Conservation (phyloP, 2,888 invertebrate genomes). For the Hydrotaea diabolus region DNA sequence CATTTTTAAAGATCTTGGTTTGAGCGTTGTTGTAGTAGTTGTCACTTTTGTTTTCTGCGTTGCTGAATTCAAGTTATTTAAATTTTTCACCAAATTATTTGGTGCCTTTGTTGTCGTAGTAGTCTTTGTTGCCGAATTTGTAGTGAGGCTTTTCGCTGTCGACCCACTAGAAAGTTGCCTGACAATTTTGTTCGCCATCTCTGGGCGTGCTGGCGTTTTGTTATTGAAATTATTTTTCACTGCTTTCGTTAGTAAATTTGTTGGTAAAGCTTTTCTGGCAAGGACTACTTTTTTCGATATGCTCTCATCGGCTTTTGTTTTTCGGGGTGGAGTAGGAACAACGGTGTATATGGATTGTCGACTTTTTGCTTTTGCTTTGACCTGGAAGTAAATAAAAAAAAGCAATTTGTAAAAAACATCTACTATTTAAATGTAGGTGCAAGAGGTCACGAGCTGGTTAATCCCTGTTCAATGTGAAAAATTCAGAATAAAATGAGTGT, state of each 20-base stretch:
- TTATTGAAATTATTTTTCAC: not conserved
- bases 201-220: slow-evolving; percentile 31
- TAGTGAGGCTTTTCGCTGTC: not conserved
- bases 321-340: slow-evolving; percentile 56
- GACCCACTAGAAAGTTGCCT: not conserved
- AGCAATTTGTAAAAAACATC: too few relatives aligned
- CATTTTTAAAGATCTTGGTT: slow-evolving; percentile 49
- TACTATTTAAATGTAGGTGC: too few relatives aligned
- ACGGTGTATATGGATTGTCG: slow-evolving; percentile 57
- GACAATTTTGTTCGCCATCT: not conserved
- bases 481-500: too few relatives aligned
- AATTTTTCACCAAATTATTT: slow-evolving; percentile 10
- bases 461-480: too few relatives aligned
- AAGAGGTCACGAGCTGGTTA: too few relatives aligned
- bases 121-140: not conserved
- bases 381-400: slow-evolving; percentile 18
- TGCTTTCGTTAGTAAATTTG: slow-evolving; percentile 11
- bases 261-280: slow-evolving; percentile 32
- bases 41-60: not conserved
- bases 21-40: slow-evolving; percentile 29
- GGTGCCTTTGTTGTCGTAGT: not conserved
- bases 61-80: not conserved
- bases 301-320: slow-evolving; percentile 31
- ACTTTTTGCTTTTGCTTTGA: slow-evolving; percentile 22
- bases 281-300: slow-evolving; percentile 25